phyloP scores from a whole-genome alignment of 1,140 invertebrate species.

The Drosophila willistoni region DNA sequence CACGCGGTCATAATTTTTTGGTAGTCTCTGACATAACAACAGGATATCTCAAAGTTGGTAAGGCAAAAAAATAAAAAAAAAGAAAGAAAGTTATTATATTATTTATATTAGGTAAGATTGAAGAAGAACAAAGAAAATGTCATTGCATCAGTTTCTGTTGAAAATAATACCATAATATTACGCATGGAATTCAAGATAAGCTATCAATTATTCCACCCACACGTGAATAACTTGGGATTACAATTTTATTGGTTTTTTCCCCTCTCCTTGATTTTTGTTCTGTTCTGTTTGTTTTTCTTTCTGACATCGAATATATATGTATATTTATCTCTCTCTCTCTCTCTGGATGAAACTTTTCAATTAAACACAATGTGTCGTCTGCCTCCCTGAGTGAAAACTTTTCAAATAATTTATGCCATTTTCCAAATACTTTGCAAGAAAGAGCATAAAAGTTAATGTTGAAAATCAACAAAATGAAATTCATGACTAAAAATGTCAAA shows the following conservation, averaged over 20 bases:
- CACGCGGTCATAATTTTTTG: slow-evolving; percentile 7
- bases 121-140: not conserved
- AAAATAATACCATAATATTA: slow-evolving; percentile 7
- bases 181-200: slow-evolving; percentile 26
- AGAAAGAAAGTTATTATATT: slow-evolving; percentile 30
- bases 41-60: not conserved
- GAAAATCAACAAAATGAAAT: slow-evolving; percentile 55
- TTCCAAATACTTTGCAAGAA: slow-evolving; percentile 57
- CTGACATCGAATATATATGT: no score
- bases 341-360: slow-evolving; percentile 59
- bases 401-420: slow-evolving; percentile 75
- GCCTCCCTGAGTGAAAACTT: slow-evolving; percentile 46
- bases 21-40: not conserved
- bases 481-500: slow-evolving; percentile 57
- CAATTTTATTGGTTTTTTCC: slow-evolving; percentile 22
- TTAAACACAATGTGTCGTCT: slow-evolving; percentile 54
- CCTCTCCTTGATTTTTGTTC: not conserved
- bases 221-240: slow-evolving; percentile 33
- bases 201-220: slow-evolving; percentile 38
- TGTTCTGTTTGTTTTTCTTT: slow-evolving; percentile 10
- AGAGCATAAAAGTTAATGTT: slow-evolving; percentile 36
- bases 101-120: slow-evolving; percentile 37
- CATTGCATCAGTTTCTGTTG: not conserved
- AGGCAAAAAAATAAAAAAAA: no score
- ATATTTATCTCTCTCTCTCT: not conserved